Conservation (phyloP, 2,113 vertebrate species). For the Bucco capensis region DNA sequence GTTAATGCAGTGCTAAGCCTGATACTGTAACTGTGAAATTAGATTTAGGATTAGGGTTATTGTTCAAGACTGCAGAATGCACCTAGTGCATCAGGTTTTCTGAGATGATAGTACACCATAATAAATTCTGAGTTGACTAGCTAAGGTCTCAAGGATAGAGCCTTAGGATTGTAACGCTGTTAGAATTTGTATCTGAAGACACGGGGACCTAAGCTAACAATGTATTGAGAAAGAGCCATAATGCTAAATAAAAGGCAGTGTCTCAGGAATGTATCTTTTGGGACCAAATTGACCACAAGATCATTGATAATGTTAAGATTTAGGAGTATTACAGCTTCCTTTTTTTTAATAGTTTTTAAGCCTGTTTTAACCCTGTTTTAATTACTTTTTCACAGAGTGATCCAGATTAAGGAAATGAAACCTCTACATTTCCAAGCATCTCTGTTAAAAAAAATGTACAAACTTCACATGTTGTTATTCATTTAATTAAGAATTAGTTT, state of each 20-base stretch:
- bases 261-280: background rate
- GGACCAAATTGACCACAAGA: background rate
- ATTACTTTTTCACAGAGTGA: conserved; percentile 2
- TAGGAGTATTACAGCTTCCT: background rate
- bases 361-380: background rate
- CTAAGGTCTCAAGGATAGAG: background rate
- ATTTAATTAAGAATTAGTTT: background rate
- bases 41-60: background rate
- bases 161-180: background rate
- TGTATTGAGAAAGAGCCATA: background rate
- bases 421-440: background rate
- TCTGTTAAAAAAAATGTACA: background rate
- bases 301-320: background rate
- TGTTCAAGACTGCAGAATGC: background rate
- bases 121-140: background rate
- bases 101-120: background rate
- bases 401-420: conserved; percentile 4
- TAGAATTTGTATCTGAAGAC: background rate
- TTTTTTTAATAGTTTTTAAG: background rate
- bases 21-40: too few species aligned
- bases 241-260: background rate
- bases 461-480: background rate
- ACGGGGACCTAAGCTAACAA: background rate
- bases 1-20: background rate
- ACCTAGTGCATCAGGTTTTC: background rate